A percentile compares a stretch with the other conserved stretches of the same genome.
phyloP scores from a whole-genome alignment of 2,797 vertebrate species.

The Sarcoramphus papa region DNA sequence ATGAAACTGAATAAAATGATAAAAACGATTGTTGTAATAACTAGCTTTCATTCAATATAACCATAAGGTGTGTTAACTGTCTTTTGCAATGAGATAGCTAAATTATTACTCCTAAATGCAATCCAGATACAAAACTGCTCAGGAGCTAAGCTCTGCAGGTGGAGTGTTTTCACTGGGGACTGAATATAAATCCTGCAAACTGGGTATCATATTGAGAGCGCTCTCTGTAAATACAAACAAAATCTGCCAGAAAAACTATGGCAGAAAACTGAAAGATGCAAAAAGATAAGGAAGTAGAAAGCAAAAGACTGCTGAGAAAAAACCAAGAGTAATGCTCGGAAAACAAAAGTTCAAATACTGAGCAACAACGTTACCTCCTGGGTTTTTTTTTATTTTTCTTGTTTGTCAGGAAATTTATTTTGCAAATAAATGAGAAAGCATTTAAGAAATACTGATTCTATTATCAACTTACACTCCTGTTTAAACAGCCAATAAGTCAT shows the following conservation, averaged over 20 bases:
- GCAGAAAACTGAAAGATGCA: neutral
- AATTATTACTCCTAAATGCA: neutral
- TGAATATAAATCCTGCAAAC: neutral
- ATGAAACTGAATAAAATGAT: neutral
- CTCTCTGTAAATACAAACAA: neutral
- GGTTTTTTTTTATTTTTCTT: neutral
- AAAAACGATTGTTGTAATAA: neutral
- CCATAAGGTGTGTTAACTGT: neutral
- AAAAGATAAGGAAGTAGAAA: neutral
- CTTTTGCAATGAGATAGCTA: neutral
- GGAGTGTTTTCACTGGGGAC: neutral
- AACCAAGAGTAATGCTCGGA: neutral
- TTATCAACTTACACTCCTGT: neutral
- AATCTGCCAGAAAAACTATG: neutral
- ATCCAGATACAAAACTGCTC: neutral
- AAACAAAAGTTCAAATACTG: neutral
- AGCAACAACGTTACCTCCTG: neutral
- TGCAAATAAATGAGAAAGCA: neutral
- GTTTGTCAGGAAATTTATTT: neutral
- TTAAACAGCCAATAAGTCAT: neutral
- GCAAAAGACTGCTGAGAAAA: neutral
- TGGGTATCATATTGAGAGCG: neutral
- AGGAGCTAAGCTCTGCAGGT: neutral
- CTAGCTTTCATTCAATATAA: neutral
- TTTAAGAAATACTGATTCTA: neutral